Evolutionary conservation across 2,888 invertebrate genomes (phyloP), one percentile per base, ranked within the genome.

Genomic region (Perizoma affinitatum): DNA sequence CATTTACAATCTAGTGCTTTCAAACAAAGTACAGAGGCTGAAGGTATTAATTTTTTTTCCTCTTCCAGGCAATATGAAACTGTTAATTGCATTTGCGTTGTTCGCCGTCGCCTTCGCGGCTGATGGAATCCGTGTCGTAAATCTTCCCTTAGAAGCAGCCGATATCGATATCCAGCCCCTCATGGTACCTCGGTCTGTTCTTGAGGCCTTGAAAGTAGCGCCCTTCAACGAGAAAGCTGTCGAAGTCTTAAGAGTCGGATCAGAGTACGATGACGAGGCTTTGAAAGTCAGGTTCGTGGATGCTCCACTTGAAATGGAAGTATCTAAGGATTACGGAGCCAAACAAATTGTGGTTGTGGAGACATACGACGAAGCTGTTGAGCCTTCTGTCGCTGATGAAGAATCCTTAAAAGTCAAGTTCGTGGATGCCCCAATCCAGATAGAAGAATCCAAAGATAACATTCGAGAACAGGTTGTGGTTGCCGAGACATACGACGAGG

Each of bases 1-100:
- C 22, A 22, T 22, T 22, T 22, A 22, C 22, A 22, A 22, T 3
- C 1, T 1, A 22, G 22, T 22, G 22, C 22, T 22, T 22, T 22
- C 1, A 22, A 22, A 22, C 22, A n/a, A n/a, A n/a, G n/a, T 22
- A 22, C 22, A 22, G 22, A 22, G 22, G 22, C 22, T 22, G 22
- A 2, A 22, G 22, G 22, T 22, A 22, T 22, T 45, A 22, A 34
- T 45, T 68, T 61, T 47, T 11, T 38, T 9, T 50, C 5, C 6
- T 11, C 49, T 83, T 83, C 52, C 80, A 85, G 84, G 62, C 57
- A 83, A 66, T 54, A 90, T 90, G 90, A 88, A 84, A 72, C 53
- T 83, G n/a, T 22, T 90, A 6, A 66, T 88, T 50, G 77, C 73
- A 7, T 67, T 89, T 44, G 78, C 86, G 10, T 74, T 87, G 11